phyloP scores from a whole-genome alignment of 1,140 invertebrate genomes.

The Drosophila malerkotliana region DNA sequence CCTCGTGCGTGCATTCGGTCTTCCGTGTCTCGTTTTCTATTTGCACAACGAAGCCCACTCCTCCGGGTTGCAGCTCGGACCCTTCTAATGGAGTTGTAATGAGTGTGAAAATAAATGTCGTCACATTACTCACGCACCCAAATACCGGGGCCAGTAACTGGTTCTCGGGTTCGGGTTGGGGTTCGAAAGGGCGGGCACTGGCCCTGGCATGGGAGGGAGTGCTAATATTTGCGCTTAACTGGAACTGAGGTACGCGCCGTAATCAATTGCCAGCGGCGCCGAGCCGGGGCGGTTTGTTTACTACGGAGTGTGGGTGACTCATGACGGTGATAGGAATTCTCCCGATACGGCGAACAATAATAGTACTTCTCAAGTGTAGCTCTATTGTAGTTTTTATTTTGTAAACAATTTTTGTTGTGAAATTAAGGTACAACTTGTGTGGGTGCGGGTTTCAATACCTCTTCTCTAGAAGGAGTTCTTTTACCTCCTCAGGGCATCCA shows the following conservation, averaged over 20 bases:
- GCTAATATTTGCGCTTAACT: conserved; percentile 70
- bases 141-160: conserved; percentile 41
- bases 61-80: not conserved
- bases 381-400: conserved; percentile 3
- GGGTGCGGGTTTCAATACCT: too few relatives aligned
- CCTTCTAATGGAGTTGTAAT: conserved; percentile 79
- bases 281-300: too few relatives aligned
- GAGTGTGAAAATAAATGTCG: conserved; percentile 82
- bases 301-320: conserved; percentile 25
- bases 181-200: conserved; percentile 4
- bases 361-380: conserved; percentile 36
- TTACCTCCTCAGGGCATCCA: conserved; percentile 23
- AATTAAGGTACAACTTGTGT: too few relatives aligned
- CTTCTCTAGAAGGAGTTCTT: conserved; percentile 6
- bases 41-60: not conserved
- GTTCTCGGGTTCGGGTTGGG: not conserved
- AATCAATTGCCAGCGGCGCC: conserved; percentile 56
- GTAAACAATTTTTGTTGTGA: not conserved
- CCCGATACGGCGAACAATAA: conserved; percentile 30
- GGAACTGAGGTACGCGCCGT: conserved; percentile 54
- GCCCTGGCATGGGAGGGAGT: conserved; percentile 5
- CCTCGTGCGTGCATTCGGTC: conserved; percentile 66
- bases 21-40: conserved; percentile 42
- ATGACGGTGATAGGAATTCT: conserved; percentile 30
- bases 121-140: conserved; percentile 81